Conservation (phyloP, 1,140 invertebrate species). For the Orussus abietinus region DNA sequence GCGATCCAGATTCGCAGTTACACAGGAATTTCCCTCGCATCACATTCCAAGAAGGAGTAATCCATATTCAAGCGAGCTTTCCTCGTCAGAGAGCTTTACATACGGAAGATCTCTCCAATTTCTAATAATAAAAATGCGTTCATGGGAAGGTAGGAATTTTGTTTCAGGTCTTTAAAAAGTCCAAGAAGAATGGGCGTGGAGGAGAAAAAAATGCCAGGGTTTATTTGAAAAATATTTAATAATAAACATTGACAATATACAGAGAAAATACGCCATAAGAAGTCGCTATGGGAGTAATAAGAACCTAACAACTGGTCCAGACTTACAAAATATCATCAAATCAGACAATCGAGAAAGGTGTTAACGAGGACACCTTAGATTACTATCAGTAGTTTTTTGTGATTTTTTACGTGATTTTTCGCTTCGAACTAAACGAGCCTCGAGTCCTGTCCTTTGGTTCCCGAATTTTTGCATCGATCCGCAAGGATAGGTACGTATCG, state of each 20-base stretch:
- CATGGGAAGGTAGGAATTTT: no score
- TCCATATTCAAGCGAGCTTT: no score
- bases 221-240: slow-evolving; percentile 55
- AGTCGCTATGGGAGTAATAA: slow-evolving; percentile 50
- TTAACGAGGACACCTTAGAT: slow-evolving; percentile 33
- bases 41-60: no score
- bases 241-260: slow-evolving; percentile 55
- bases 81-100: no score
- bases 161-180: no score
- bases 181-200: no score
- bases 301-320: slow-evolving; percentile 52
- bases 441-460: slow-evolving; percentile 16
- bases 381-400: slow-evolving; percentile 26
- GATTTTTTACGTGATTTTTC: slow-evolving; percentile 16
- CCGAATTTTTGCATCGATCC: slow-evolving; percentile 1
- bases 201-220: no score
- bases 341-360: slow-evolving; percentile 47
- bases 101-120: no score
- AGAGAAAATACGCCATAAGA: slow-evolving; percentile 54
- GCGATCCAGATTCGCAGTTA: no score
- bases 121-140: no score
- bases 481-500: no score
- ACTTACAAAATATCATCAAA: slow-evolving; percentile 52
- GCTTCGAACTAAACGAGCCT: slow-evolving; percentile 30
- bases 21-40: no score